Base-by-base conservation (phyloP, 2,888 invertebrate species). In the Cyrtodaria siliqua region DNA sequence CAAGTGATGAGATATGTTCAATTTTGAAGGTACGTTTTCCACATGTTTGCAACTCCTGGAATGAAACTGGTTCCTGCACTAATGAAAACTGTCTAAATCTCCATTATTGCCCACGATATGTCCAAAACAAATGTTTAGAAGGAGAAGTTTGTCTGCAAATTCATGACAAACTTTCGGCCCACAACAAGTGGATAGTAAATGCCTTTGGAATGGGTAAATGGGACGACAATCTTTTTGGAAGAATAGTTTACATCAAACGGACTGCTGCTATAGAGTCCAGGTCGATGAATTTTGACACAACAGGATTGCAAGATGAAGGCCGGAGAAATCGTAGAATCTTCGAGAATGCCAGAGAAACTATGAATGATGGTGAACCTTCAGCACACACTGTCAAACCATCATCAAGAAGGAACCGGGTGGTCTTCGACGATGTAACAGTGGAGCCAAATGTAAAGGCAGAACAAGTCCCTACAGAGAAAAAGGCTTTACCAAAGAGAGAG, bases 71-170 rank as follows among this genome's bases (percentile, higher is more conserved):
- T 9, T 12, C 14, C 16, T 84, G 84, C 61, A 29, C 23, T 3
- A 52, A 71, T 12, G 14, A 12, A 14, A 44, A 52, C 9, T 82
- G 84, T 49, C 18, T 42, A 20, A 55, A 70, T n/a, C 74, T 84
- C 27, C 84, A 84, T 52, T 42, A 82, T n/a, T 84, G 84, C 64
- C 70, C 70, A 53, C 70, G 78, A 18, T 78, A 66, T 53, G 33
- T 82, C 2, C 67, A 59, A 49, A 78, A 78, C 2, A 57, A 74
- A 18, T 84, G 84, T 47, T 53, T 70, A 18, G 56, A 70, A 33
- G 77, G 59, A 20, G 55, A 23, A 18, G 59, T 18, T 2, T 84
- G 84, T 52, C 12, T 38, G 0, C 33, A 74, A 18, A 52, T 20
- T 9, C 79, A 79, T 71, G 66, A 73, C 20, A 50, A 47, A 20